Evolutionary conservation across 2,888 invertebrate species (phyloP).

Genomic region (Chrysotoxum bicinctum): DNA sequence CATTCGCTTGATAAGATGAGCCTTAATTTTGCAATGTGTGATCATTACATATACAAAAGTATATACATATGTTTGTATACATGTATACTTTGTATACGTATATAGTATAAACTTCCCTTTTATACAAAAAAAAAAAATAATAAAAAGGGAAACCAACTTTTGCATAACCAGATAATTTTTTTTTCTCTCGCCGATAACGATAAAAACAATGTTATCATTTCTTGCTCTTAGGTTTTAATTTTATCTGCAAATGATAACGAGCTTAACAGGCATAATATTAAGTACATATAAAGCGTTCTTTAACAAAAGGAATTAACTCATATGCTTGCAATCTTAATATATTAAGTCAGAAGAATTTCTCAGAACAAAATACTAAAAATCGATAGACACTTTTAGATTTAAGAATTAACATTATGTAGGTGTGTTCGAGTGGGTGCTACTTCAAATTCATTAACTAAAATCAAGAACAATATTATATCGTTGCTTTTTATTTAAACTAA

Average conservation of each 20-base stretch:
- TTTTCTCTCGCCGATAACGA: neutral
- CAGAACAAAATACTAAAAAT: neutral
- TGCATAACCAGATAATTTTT: constrained; percentile 17
- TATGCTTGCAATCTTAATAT: neutral
- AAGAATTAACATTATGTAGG: neutral
- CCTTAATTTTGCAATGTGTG: neutral
- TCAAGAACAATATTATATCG: neutral
- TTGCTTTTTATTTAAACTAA: neutral
- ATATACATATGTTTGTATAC: no score
- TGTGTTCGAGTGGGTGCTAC: neutral
- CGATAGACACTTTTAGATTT: neutral
- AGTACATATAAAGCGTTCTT: neutral
- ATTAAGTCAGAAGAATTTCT: neutral
- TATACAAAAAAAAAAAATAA: neutral
- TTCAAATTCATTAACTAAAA: neutral
- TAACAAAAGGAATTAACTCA: neutral
- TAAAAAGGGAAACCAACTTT: constrained; percentile 19
- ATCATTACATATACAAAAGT: neutral
- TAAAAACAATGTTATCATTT: constrained; percentile 1
- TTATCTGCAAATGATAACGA: constrained; percentile 21
- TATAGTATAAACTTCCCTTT: neutral
- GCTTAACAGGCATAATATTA: neutral
- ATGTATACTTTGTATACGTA: no score
- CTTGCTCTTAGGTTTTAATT: neutral
- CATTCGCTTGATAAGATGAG: neutral